Evolutionary conservation across 2,113 vertebrate genomes (phyloP).

Genomic region (Lophochroa leadbeateri): DNA sequence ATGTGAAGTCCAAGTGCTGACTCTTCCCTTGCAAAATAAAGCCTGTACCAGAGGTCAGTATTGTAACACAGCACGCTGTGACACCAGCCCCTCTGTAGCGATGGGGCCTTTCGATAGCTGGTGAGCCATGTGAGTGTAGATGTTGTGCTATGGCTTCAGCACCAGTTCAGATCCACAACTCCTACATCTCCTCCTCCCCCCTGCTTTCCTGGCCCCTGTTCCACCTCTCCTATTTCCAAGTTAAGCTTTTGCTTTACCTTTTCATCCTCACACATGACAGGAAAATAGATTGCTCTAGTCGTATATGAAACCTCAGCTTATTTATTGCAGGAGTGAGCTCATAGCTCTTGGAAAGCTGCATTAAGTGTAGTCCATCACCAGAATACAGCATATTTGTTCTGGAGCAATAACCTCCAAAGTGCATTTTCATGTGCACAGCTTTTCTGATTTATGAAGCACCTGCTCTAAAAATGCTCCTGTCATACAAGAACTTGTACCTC

Average conservation of each 20-base stretch:
- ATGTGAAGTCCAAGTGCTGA: background rate
- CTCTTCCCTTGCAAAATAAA: background rate
- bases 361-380: background rate
- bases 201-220: background rate
- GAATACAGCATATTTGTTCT: background rate
- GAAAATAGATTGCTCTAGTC: background rate
- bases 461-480: background rate
- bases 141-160: background rate
- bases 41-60: background rate
- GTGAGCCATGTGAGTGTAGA: background rate
- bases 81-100: rapidly evolving
- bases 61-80: rapidly evolving
- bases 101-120: rapidly evolving
- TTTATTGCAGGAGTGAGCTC: background rate
- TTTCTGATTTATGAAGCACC: background rate
- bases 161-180: background rate
- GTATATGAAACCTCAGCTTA: background rate
- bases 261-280: background rate
- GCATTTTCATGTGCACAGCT: background rate
- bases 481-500: background rate
- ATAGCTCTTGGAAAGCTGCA: background rate
- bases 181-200: background rate
- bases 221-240: background rate
- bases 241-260: background rate
- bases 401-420: background rate